These are phyloP conservation scores for Tholera decimalis DNA, from an alignment of 2,888 invertebrate genomes.

Conservation along the genomic window DNA sequence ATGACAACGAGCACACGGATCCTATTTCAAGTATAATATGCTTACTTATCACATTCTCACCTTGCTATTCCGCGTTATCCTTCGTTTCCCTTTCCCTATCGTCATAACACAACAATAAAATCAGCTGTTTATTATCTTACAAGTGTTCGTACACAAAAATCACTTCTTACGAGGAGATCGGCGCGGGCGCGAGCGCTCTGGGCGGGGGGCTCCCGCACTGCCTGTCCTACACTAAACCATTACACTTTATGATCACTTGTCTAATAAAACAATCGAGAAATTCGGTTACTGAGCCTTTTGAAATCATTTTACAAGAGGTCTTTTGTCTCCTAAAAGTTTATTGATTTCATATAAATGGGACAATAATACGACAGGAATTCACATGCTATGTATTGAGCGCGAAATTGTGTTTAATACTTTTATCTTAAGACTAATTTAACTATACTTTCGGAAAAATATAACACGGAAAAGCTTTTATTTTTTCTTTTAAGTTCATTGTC, in stretches of 20 bases:
- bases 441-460: constrained; percentile 73
- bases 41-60: constrained; percentile 44
- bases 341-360: constrained; percentile 46
- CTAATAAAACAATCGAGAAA: constrained; percentile 87
- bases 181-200: constrained; percentile 66
- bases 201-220: constrained; percentile 65
- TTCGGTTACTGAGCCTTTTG: constrained; percentile 71
- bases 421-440: constrained; percentile 65
- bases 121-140: constrained; percentile 67
- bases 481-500: constrained; percentile 83
- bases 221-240: constrained; percentile 74
- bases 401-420: constrained; percentile 44
- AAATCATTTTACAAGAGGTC: constrained; percentile 63
- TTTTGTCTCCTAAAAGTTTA: constrained; percentile 67
- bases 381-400: constrained; percentile 42
- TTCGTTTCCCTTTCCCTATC: constrained; percentile 66
- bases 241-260: constrained; percentile 81
- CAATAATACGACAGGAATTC: constrained; percentile 46
- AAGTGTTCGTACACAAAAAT: constrained; percentile 80
- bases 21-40: constrained; percentile 31
- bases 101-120: constrained; percentile 73
- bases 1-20: constrained; percentile 23
- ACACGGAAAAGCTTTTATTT: constrained; percentile 84
- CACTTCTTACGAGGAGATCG: constrained; percentile 77
- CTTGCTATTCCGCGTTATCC: constrained; percentile 41